These are phyloP conservation scores for Pseudomyrmex sp. DNA, from an alignment of 1,140 invertebrate species.

Conservation along the genomic window DNA sequence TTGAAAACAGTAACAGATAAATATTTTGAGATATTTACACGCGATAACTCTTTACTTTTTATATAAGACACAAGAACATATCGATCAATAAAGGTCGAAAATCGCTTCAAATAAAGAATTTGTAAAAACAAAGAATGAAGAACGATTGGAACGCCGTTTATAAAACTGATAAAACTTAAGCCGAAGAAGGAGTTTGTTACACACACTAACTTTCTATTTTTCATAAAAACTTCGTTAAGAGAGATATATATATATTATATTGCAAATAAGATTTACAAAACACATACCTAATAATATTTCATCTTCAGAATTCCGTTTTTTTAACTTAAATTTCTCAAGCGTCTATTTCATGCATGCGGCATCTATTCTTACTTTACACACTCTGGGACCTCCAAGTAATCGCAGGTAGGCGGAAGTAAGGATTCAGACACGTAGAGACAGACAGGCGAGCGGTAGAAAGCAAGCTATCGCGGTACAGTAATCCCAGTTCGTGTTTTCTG, in stretches of 20 bases:
- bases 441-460: conserved; percentile 59
- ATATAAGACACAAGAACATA: background rate
- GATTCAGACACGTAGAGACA: conserved; percentile 53
- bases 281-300: background rate
- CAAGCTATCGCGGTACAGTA: conserved; percentile 70
- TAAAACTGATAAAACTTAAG: background rate
- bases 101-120: background rate
- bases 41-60: background rate
- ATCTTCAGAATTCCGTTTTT: conserved; percentile 1
- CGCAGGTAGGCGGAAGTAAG: conserved; percentile 50
- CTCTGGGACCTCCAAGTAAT: conserved; percentile 30
- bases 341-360: background rate
- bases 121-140: background rate
- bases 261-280: too few species aligned
- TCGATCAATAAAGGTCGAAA: background rate
- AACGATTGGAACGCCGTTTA: background rate
- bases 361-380: conserved; percentile 42
- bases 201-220: background rate
- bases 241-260: background rate
- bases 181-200: background rate
- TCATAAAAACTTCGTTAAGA: background rate
- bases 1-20: background rate
- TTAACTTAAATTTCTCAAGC: conserved; percentile 42
- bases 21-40: background rate
- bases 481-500: conserved; percentile 71